phyloP scores from a whole-genome alignment of 2,888 invertebrate genomes.

The Choreutis nemorana region DNA sequence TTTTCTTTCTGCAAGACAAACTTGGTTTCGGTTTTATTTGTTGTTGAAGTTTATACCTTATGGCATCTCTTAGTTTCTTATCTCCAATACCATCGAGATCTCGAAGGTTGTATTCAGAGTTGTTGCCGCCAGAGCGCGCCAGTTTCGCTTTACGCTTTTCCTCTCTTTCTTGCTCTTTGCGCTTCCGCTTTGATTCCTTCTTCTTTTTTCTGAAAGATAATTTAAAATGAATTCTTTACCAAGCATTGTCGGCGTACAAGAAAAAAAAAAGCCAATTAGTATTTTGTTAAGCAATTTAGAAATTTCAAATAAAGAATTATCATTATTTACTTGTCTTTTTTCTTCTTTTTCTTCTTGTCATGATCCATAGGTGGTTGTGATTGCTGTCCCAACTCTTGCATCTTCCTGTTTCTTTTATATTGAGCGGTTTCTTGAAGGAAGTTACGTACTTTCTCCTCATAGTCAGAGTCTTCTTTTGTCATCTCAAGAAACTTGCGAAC shows the following conservation, averaged over 20 bases:
- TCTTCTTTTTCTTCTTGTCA: constrained; percentile 61
- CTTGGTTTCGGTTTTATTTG: neutral
- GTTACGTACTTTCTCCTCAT: constrained; percentile 86
- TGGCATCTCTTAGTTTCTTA: constrained; percentile 72
- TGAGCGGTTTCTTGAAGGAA: constrained; percentile 84
- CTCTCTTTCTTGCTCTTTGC: constrained; percentile 73
- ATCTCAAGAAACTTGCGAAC: constrained; percentile 79
- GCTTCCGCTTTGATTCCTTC: constrained; percentile 77
- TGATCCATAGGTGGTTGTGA: constrained; percentile 49
- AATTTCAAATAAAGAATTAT: constrained; percentile 7
- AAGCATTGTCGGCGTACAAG: too few species aligned
- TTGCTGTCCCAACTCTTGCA: constrained; percentile 71
- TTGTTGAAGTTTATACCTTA: constrained; percentile 52
- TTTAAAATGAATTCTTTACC: too few species aligned
- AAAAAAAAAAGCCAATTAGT: too few species aligned
- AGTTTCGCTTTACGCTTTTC: constrained; percentile 75
- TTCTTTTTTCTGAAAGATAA: constrained; percentile 74
- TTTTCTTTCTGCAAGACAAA: constrained; percentile 4
- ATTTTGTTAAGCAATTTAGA: too few species aligned
- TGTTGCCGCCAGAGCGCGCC: constrained; percentile 58
- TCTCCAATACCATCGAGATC: constrained; percentile 70
- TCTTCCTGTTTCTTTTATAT: constrained; percentile 76
- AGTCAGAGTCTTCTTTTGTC: constrained; percentile 85
- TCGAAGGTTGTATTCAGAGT: constrained; percentile 68
- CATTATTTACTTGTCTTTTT: constrained; percentile 58